Percentiles rank a stretch among this genome's conserved stretches.
phyloP scores from a whole-genome alignment of 2,113 vertebrate genomes.

The Aythya baeri region DNA sequence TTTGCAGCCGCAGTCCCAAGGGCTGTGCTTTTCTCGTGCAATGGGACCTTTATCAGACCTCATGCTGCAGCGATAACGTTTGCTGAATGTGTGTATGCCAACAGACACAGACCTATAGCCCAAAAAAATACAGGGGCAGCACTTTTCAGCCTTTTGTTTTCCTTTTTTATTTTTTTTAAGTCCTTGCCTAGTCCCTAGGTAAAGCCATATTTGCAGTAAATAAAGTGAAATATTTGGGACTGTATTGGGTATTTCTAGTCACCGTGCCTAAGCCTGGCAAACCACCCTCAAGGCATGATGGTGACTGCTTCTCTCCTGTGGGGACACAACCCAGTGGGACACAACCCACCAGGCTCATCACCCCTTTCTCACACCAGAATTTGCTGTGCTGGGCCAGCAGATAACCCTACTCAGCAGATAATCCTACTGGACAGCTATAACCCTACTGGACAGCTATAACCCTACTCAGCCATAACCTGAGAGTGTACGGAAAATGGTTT shows the following conservation, averaged over 20 bases:
- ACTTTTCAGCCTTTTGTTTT: neutral
- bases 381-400: neutral
- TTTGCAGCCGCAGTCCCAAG: neutral
- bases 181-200: neutral
- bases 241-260: neutral
- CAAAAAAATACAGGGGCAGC: neutral
- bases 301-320: neutral
- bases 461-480: neutral
- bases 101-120: neutral
- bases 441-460: neutral
- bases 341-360: neutral
- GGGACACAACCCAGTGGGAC: neutral
- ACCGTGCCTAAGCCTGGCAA: neutral
- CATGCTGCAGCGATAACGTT: neutral
- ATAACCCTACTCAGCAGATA: neutral
- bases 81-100: neutral
- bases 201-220: neutral
- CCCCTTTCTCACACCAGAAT: neutral
- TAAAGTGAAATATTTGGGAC: neutral
- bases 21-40: neutral
- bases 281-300: accelerated
- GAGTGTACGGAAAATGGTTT: neutral
- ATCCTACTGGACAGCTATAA: neutral
- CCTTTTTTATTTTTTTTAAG: neutral
- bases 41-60: constrained; percentile 9